These are phyloP conservation scores for Bedellia somnulentella DNA, from an alignment of 2,888 invertebrate genomes.

Conservation along the genomic window DNA sequence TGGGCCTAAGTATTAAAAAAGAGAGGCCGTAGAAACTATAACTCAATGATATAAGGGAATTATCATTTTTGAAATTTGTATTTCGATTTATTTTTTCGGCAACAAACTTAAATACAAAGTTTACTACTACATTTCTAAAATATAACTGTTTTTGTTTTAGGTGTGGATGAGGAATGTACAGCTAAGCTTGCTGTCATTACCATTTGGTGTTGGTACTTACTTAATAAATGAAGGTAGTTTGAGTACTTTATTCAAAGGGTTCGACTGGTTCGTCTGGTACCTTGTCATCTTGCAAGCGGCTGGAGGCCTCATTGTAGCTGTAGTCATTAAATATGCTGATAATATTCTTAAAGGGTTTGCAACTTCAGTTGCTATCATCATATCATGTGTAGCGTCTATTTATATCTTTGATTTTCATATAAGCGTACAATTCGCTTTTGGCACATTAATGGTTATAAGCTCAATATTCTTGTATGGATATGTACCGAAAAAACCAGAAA, in stretches of 20 bases:
- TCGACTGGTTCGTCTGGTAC: slow-evolving; percentile 84
- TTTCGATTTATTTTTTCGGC: no score
- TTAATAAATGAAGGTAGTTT: slow-evolving; percentile 78
- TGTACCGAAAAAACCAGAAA: slow-evolving; percentile 60
- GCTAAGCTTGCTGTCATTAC: slow-evolving; percentile 86
- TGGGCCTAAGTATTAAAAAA: no score
- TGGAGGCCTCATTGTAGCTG: slow-evolving; percentile 95
- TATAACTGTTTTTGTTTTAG: no score
- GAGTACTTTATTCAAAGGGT: slow-evolving; percentile 61
- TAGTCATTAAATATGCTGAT: slow-evolving; percentile 99
- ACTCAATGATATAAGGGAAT: no score
- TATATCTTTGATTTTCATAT: slow-evolving; percentile 89
- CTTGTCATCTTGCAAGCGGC: slow-evolving; percentile 88
- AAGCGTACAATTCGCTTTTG: slow-evolving; percentile 82
- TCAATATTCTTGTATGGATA: slow-evolving; percentile 95
- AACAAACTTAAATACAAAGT: no score
- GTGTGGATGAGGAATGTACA: slow-evolving; percentile 98
- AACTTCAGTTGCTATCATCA: slow-evolving; percentile 93
- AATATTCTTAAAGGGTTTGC: slow-evolving; percentile 99
- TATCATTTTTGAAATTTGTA: no score
- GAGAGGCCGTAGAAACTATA: no score
- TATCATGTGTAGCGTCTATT: slow-evolving; percentile 92
- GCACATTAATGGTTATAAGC: slow-evolving; percentile 85
- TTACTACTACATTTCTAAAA: no score
- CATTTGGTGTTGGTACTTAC: slow-evolving; percentile 84